Percentiles rank a stretch among this genome's conserved stretches.
Evolutionary conservation across 2,113 vertebrate species (phyloP).

Genomic region (Alligator mississippiensis): DNA sequence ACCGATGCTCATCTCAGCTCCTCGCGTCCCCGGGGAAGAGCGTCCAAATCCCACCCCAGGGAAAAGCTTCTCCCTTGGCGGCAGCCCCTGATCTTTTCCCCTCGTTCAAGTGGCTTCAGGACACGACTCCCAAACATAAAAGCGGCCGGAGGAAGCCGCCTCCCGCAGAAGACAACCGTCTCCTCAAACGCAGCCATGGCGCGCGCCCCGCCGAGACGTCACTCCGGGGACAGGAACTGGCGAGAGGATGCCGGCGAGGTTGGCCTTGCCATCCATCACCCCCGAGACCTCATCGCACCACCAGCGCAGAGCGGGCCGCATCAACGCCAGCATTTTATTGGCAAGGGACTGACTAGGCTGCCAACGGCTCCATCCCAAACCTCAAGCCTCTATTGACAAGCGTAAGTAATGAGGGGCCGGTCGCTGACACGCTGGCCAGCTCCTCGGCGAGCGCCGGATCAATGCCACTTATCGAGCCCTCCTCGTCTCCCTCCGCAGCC

Average conservation of each 20-base stretch:
- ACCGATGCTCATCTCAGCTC: not conserved
- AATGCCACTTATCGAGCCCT: slow-evolving; percentile 12
- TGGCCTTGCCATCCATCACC: not conserved
- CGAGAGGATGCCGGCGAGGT: not conserved
- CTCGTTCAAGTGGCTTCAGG: slow-evolving; percentile 22
- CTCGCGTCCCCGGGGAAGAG: not conserved
- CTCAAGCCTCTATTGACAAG: slow-evolving; percentile 65
- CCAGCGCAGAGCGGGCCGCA: slow-evolving; percentile 37
- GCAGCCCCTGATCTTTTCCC: slow-evolving; percentile 35
- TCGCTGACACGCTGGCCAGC: not conserved
- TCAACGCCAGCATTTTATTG: slow-evolving; percentile 74
- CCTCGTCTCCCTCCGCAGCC: not conserved
- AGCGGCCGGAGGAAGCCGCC: not conserved
- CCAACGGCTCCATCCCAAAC: slow-evolving; percentile 42
- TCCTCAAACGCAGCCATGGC: not conserved
- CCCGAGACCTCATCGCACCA: not conserved
- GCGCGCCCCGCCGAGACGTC: not conserved
- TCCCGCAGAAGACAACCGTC: not conserved
- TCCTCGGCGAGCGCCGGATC: not conserved
- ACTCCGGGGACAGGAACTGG: not conserved
- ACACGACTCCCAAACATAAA: not conserved
- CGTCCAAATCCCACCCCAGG: not conserved
- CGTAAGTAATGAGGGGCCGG: slow-evolving; percentile 58
- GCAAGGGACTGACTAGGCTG: slow-evolving; percentile 55
- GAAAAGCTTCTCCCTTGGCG: slow-evolving; percentile 53